Percentiles rank a stretch among this genome's conserved stretches.
Evolutionary conservation across 2,888 invertebrate species (phyloP).

Genomic region (Agonopterix arenella): DNA sequence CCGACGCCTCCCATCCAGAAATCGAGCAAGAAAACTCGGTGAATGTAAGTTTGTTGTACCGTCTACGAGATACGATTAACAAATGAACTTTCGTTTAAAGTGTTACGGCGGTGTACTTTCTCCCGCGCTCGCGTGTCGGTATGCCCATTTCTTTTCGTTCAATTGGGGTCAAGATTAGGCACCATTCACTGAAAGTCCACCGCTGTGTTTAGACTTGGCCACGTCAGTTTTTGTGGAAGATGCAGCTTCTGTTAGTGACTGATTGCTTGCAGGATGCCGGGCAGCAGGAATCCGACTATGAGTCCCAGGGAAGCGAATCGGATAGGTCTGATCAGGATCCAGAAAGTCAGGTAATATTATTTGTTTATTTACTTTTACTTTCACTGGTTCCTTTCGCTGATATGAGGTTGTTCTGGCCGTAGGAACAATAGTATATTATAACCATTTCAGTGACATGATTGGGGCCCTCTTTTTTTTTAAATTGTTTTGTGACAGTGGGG

Average conservation of each 20-base stretch:
- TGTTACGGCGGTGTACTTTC: slow-evolving; percentile 62
- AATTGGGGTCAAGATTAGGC: slow-evolving; percentile 68
- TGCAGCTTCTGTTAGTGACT: slow-evolving; percentile 65
- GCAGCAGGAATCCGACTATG: slow-evolving; percentile 65
- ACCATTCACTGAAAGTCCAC: slow-evolving; percentile 54
- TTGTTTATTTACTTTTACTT: slow-evolving; percentile 3
- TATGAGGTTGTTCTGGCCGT: too few relatives aligned
- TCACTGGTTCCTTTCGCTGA: background rate
- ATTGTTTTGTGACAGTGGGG: too few relatives aligned
- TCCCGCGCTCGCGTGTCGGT: slow-evolving; percentile 66
- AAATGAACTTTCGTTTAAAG: slow-evolving; percentile 59
- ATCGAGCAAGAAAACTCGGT: slow-evolving; percentile 60
- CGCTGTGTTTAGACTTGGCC: slow-evolving; percentile 48
- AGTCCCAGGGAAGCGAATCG: slow-evolving; percentile 68
- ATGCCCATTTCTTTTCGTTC: slow-evolving; percentile 68
- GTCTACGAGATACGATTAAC: slow-evolving; percentile 15
- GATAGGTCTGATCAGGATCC: slow-evolving; percentile 81
- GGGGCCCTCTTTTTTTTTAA: too few relatives aligned
- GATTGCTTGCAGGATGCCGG: slow-evolving; percentile 63
- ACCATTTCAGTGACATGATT: too few relatives aligned
- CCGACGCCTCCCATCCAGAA: slow-evolving; percentile 64
- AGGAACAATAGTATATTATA: too few relatives aligned
- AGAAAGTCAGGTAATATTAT: slow-evolving; percentile 79
- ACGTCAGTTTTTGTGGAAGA: slow-evolving; percentile 39
- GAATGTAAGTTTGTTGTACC: slow-evolving; percentile 56